phyloP scores from a whole-genome alignment of 2,113 vertebrate species.

The Penelope pileata region DNA sequence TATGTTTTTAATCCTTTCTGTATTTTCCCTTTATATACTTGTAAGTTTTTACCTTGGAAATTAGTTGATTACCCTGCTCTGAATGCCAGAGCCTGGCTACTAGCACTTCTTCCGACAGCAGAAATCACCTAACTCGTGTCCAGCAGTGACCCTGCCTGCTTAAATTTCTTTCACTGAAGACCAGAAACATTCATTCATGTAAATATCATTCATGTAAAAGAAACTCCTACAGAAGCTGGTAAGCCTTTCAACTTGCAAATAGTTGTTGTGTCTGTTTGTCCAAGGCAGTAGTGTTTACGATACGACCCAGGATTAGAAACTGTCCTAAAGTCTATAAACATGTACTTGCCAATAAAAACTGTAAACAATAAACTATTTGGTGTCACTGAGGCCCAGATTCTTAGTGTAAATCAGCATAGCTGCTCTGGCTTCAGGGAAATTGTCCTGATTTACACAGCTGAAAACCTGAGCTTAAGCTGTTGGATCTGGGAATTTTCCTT shows the following conservation, averaged over 20 bases:
- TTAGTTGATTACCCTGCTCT: neutral
- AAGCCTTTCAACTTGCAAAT: neutral
- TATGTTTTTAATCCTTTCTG: no score
- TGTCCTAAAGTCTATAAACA: conserved; percentile 23
- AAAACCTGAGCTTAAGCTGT: neutral
- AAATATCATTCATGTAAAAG: neutral
- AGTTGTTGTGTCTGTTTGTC: neutral
- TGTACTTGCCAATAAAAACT: conserved; percentile 21
- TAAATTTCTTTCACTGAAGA: neutral
- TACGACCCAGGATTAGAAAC: conserved; percentile 41
- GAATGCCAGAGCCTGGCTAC: neutral
- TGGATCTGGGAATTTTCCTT: neutral
- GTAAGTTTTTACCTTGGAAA: neutral
- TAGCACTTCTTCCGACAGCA: neutral
- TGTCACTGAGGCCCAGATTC: neutral
- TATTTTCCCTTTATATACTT: neutral
- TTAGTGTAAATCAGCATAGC: neutral
- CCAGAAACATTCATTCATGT: neutral
- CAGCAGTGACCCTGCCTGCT: neutral
- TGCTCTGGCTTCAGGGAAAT: neutral
- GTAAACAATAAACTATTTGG: neutral
- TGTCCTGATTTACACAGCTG: conserved; percentile 18
- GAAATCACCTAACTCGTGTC: neutral
- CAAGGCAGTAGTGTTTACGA: conserved; percentile 1
- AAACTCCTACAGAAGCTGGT: neutral